A percentile compares a stretch with the other conserved stretches of the same genome.
Evolutionary conservation across 1,140 invertebrate species (phyloP).

Genomic region (Bombus terrestris): DNA sequence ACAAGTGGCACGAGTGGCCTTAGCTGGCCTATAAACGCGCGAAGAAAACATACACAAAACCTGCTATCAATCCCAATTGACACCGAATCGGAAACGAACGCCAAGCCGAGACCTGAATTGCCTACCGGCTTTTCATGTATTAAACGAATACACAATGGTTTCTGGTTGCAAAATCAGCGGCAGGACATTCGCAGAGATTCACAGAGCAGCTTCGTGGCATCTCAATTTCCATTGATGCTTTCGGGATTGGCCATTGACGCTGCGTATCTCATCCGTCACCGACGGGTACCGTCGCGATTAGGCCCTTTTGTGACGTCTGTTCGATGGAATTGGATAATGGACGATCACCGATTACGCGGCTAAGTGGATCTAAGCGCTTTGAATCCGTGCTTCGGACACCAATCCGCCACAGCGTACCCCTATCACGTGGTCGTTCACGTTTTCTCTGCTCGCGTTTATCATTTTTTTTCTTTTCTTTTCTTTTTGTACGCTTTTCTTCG

Average conservation of each 20-base stretch:
- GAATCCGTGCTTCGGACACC: constrained; percentile 56
- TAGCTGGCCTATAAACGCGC: constrained; percentile 26
- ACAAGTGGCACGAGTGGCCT: constrained; percentile 15
- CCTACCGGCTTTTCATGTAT: constrained; percentile 24
- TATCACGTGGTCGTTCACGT: constrained; percentile 39
- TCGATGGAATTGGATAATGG: constrained; percentile 73
- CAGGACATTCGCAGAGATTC: constrained; percentile 13
- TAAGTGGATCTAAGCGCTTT: constrained; percentile 70
- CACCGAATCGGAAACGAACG: constrained; percentile 51
- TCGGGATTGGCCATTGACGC: constrained; percentile 71
- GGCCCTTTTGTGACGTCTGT: constrained; percentile 62
- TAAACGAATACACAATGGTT: constrained; percentile 33
- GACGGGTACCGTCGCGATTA: constrained; percentile 60
- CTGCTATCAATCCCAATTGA: constrained; percentile 54
- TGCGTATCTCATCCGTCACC: constrained; percentile 49
- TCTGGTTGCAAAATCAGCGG: constrained; percentile 12
- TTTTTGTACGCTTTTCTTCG: constrained; percentile 6
- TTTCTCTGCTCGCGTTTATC: constrained; percentile 14
- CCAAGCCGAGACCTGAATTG: constrained; percentile 49
- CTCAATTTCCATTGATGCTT: constrained; percentile 63
- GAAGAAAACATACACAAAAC: constrained; percentile 52
- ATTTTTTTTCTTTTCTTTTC: neutral
- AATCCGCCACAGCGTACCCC: neutral
- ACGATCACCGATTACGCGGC: constrained; percentile 57
- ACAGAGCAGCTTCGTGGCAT: constrained; percentile 19